Conservation (phyloP, 2,113 vertebrate genomes). For the Aldabrachelys gigantea region DNA sequence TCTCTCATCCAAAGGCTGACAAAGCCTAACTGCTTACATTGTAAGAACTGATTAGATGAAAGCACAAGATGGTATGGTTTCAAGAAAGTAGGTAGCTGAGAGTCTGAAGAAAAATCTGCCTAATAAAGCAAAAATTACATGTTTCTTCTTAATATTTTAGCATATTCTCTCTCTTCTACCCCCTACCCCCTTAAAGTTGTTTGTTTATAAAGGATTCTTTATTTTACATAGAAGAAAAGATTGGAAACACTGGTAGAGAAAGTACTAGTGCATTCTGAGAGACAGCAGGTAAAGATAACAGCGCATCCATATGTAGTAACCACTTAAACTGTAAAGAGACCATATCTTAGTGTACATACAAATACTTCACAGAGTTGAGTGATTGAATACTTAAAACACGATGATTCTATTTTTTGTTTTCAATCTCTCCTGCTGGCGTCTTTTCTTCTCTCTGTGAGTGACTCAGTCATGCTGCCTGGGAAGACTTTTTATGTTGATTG, state of each 20-base stretch:
- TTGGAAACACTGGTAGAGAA: neutral
- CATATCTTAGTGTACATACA: neutral
- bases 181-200: neutral
- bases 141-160: rapidly evolving
- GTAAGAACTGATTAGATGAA: neutral
- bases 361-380: neutral
- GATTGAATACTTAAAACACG: neutral
- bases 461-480: neutral
- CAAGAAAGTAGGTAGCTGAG: neutral
- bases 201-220: neutral
- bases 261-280: neutral
- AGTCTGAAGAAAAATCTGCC: neutral
- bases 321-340: neutral
- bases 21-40: neutral
- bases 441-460: neutral
- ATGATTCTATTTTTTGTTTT: neutral
- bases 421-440: neutral
- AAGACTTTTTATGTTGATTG: neutral
- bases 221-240: neutral
- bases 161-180: neutral
- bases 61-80: neutral
- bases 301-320: neutral
- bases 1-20: neutral
- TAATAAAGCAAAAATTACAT: neutral
- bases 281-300: neutral